Evolutionary conservation across 2,113 vertebrate species (phyloP).

Genomic region (Syngnathus floridae): DNA sequence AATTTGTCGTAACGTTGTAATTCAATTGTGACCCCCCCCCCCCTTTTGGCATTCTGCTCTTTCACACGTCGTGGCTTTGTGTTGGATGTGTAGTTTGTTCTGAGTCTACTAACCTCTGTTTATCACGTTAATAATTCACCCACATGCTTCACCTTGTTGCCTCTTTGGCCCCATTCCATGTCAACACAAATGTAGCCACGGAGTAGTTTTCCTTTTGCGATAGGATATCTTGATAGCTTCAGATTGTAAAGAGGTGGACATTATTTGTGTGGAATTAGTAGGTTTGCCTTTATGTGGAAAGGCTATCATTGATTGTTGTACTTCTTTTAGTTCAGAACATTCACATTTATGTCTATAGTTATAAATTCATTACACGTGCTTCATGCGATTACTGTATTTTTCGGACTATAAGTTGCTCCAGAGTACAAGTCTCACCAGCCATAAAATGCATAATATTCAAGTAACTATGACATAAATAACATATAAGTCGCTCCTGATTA

Average conservation of each 20-base stretch:
- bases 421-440: too few species aligned
- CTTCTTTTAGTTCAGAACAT: not conserved
- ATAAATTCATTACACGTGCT: not conserved
- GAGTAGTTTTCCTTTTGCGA: not conserved
- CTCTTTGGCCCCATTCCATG: slow-evolving; percentile 14
- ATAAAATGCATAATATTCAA: too few species aligned
- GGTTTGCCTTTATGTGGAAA: too few species aligned
- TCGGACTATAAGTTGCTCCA: too few species aligned
- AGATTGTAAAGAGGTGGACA: not conserved
- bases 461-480: too few species aligned
- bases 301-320: not conserved
- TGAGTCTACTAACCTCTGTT: slow-evolving; percentile 30
- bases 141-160: slow-evolving; percentile 23
- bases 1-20: not conserved
- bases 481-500: too few species aligned
- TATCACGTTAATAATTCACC: slow-evolving; percentile 52
- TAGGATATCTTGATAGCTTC: not conserved
- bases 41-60: not conserved
- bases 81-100: slow-evolving; percentile 38
- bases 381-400: not conserved
- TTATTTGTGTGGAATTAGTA: slow-evolving; percentile 2
- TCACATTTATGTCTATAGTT: not conserved
- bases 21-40: too few species aligned
- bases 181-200: slow-evolving; percentile 5
- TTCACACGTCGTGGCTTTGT: slow-evolving; percentile 3